Base-by-base conservation (phyloP, 2,888 invertebrate genomes). In the Aspidapion aeneum region DNA sequence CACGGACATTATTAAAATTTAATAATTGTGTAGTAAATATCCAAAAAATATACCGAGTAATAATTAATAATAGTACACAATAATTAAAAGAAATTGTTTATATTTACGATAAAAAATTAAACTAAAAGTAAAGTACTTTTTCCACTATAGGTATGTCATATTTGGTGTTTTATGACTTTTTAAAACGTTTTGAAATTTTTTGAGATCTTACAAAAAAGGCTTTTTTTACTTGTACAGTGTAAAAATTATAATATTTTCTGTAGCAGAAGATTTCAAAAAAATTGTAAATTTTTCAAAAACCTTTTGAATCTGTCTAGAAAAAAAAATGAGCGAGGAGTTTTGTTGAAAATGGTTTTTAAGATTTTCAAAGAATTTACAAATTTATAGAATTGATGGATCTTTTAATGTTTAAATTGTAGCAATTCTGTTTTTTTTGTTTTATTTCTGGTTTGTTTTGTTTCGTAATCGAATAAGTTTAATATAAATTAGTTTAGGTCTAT, bases 401-500 rank as follows among this genome's bases (percentile, higher is more conserved):
- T n/a, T n/a, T n/a, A n/a, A n/a, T n/a, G n/a, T 35, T 7, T 35
- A 35, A 35, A 35, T 35, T 35, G 35, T 35, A 7, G 12, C 35
- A 12, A 7, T 35, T 12, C 35, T 7, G 35, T 35, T 35, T 35
- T 64, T 63, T 66, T 60, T 56, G 49, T 55, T 63, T 21, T 61
- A 35, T 22, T 54, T 61, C 18, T 64, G 19, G 9, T 21, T 58
- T 54, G 54, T 61, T 51, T 55, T 54, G 58, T 63, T 62, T 62
- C n/a, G 35, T 66, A 54, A 66, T 64, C 35, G 35, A 35, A 35
- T 35, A 35, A 35, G 35, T 69, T 60, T 69, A 67, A 65, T 70
- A 67, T 64, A 63, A 63, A 66, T 66, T 65, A 65, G n/a, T 54
- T 63, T 64, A 59, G 61, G 58, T 83, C 89, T 92, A 93, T 90